Evolutionary conservation across 2,113 vertebrate genomes (phyloP), one percentile per base, ranked within the genome.

Genomic region (Cynoglossus semilaevis): DNA sequence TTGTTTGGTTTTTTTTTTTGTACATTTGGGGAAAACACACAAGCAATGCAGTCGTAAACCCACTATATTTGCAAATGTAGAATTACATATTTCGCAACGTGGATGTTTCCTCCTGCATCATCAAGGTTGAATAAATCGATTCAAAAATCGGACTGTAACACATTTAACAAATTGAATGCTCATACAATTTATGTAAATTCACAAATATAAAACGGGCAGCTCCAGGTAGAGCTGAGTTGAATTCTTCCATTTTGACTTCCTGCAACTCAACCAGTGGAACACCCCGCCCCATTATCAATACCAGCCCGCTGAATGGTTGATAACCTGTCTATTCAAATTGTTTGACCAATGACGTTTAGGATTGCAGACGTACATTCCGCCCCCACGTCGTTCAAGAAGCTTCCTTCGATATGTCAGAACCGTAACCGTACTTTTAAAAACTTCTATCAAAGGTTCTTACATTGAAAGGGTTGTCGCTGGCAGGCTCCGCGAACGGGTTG

Each of bases 381-480:
- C 67, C 51, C 51, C 5, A 49, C 36, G 64, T 52, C 69, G 65
- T 67, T 76, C 82, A 74, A 65, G 59, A 74, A 63, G 49, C 82
- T 88, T 77, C 67, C 70, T 58, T 64, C 19, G 62, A 50, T 68
- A 70, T 71, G 47, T 69, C 69, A 70, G 47, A 41, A 51, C 7
- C 38, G 15, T 22, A 45, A 9, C 42, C 57, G 42, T 29, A 36
- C 42, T 50, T n/a, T 15, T 15, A 35, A 0, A 17, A 40, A 35
- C 0, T 49, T 9, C 68, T 51, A 51, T 15, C 1, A 9, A 19
- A 54, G 8, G 0, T 15, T 80, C 79, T 87, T 88, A 97, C 95
- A 86, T 96, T 93, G 67, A 97, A 97, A 0, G 95, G 95, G 73
- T 96, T 96, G 52, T 93, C 88, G 14, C 85, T 88, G 80, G 85